Evolutionary conservation across 2,888 invertebrate genomes (phyloP).

Genomic region (Oxytorus armatus): DNA sequence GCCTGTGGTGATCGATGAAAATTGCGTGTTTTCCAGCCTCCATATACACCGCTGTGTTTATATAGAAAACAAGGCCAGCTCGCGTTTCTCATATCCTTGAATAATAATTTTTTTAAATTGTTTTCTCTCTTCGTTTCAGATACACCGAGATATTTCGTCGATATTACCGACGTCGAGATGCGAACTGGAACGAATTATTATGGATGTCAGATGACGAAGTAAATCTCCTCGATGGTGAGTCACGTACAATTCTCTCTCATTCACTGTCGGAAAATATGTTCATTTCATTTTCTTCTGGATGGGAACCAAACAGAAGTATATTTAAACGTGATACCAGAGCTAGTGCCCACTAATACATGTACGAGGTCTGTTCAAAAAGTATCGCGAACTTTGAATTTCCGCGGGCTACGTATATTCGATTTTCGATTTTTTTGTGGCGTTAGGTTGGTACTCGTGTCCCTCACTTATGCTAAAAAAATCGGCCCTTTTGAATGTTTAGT

Average conservation of each 20-base stretch:
- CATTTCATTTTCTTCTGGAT: conserved; percentile 10
- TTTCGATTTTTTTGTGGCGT: too few species aligned
- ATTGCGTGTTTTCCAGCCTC: conserved; percentile 21
- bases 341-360: too few species aligned
- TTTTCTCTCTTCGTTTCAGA: conserved; percentile 53
- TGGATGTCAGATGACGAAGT: conserved; percentile 56
- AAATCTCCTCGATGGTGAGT: conserved; percentile 54
- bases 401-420: too few species aligned
- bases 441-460: too few species aligned
- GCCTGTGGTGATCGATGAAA: conserved; percentile 47
- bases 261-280: conserved; percentile 5
- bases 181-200: conserved; percentile 18
- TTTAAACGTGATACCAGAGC: too few species aligned
- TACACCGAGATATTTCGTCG: conserved; percentile 17
- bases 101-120: conserved; percentile 13
- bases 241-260: conserved; percentile 8
- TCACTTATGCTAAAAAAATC: too few species aligned
- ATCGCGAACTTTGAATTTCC: too few species aligned
- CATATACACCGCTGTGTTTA: background rate
- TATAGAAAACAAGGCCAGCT: background rate
- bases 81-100: background rate
- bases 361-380: too few species aligned
- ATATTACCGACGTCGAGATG: conserved; percentile 6
- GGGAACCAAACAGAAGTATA: background rate
- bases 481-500: too few species aligned